These are phyloP conservation scores for Athene cunicularia DNA, from an alignment of 2,113 vertebrate species.

Conservation along the genomic window DNA sequence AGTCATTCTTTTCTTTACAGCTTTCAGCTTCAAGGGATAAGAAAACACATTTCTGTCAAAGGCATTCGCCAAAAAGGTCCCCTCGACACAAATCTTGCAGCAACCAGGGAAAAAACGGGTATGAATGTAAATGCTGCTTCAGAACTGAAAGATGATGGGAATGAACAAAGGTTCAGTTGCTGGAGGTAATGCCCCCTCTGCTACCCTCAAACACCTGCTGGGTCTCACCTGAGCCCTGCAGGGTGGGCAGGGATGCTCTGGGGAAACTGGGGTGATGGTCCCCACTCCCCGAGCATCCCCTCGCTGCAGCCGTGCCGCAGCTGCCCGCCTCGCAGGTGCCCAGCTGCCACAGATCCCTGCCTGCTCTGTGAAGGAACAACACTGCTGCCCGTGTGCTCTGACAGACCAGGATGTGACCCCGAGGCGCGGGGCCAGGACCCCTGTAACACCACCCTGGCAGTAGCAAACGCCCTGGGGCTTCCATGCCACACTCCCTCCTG, in stretches of 20 bases:
- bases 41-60: slow-evolving; percentile 63
- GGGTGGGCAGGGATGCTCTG: neutral
- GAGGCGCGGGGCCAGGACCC: neutral
- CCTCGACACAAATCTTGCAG: neutral
- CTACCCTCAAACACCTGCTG: rapidly evolving
- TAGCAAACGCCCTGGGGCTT: neutral
- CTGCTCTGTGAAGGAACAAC: rapidly evolving
- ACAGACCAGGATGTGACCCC: neutral
- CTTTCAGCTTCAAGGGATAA: slow-evolving; percentile 66
- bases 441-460: neutral
- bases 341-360: neutral
- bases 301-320: neutral
- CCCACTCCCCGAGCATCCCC: rapidly evolving
- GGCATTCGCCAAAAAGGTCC: slow-evolving; percentile 39
- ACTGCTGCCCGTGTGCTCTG: rapidly evolving
- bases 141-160: neutral
- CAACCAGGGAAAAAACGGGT: neutral
- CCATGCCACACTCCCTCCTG: rapidly evolving
- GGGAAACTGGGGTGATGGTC: neutral
- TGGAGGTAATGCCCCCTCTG: neutral
- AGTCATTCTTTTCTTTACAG: slow-evolving; percentile 58
- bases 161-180: neutral
- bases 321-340: neutral
- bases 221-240: neutral
- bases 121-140: neutral